A percentile compares a stretch with the other conserved stretches of the same genome.
These are phyloP conservation scores for Steinernema feltiae DNA, from an alignment of 1,140 invertebrate genomes.

Conservation along the genomic window DNA sequence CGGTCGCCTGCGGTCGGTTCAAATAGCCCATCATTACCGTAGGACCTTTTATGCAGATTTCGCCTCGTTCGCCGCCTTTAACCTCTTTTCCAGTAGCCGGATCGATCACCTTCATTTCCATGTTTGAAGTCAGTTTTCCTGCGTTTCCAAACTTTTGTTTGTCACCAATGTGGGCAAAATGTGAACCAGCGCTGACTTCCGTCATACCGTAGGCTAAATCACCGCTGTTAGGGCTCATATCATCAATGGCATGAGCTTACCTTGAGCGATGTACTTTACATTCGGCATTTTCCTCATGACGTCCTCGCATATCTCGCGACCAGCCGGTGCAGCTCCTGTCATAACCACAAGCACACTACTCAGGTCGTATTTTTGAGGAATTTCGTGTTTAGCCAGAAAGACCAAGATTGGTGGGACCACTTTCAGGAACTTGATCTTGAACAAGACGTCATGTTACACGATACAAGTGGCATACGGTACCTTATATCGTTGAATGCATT, in stretches of 20 bases:
- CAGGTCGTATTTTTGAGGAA: slow-evolving; percentile 55
- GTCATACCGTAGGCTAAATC: slow-evolving; percentile 38
- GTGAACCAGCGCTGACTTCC: slow-evolving; percentile 23
- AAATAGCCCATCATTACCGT: slow-evolving; percentile 66
- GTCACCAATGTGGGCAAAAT: slow-evolving; percentile 18
- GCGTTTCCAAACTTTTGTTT: slow-evolving; percentile 18
- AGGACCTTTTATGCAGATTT: slow-evolving; percentile 56
- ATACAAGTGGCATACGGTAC: neutral
- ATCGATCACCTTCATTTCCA: slow-evolving; percentile 47
- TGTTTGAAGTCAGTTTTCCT: slow-evolving; percentile 29
- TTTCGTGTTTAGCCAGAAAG: slow-evolving; percentile 58
- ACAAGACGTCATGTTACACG: slow-evolving; percentile 32
- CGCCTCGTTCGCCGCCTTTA: slow-evolving; percentile 45
- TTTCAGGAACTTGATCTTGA: slow-evolving; percentile 23
- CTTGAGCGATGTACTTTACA: slow-evolving; percentile 24
- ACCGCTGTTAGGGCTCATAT: neutral
- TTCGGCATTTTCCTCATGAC: slow-evolving; percentile 40
- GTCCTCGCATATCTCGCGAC: slow-evolving; percentile 49
- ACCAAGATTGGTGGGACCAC: slow-evolving; percentile 59
- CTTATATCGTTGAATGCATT: neutral
- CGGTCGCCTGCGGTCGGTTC: slow-evolving; percentile 69
- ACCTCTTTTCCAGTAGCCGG: slow-evolving; percentile 41
- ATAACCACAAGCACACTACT: slow-evolving; percentile 34
- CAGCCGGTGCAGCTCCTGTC: slow-evolving; percentile 57
- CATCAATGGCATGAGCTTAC: slow-evolving; percentile 9